Base-by-base conservation (phyloP, 2,888 invertebrate genomes). In the Acleris literana region DNA sequence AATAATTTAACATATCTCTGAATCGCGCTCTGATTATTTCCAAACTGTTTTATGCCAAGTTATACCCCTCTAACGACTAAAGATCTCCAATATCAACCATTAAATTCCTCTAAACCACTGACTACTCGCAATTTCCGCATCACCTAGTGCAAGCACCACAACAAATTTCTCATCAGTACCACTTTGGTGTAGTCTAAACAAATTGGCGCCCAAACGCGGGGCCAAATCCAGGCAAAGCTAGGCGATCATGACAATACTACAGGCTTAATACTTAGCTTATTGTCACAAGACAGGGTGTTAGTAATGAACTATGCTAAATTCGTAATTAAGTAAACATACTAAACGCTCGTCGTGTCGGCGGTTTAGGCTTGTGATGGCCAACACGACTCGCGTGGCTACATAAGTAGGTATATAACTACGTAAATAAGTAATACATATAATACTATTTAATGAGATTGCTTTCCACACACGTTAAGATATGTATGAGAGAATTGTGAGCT, bases 241-340 rank as follows among this genome's bases (percentile, higher is more conserved):
- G 78, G 80, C 80, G 79, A 73, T 60, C 39, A 64, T 72, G 65
- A 74, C 70, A 74, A 69, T 56, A 72, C 87, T 89, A 88, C 85
- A 76, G 86, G 80, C 84, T 79, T 80, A 80, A 86, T 78, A 85
- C 80, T 84, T 85, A 88, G 86, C 87, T 90, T 91, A 91, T 91
- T 91, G 90, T 91, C 90, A 85, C 80, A 76, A 77, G 85, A 88
- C 87, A 88, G 80, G 81, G 82, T 89, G 90, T 91, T 91, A 86
- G 87, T 89, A 83, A 83, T 87, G 83, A 78, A 74, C 78, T 82
- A 87, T 81, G 81, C 84, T 86, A 85, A 76, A 76, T 79, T 77
- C 72, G 70, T 71, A 68, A 72, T 70, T 74, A 72, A 70, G 54
- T 59, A 69, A 71, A 64, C 63, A 64, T 61, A 64, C 64, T 64